Evolutionary conservation across 2,888 invertebrate species (phyloP), one percentile per base, ranked within the genome.

Genomic region (Dasysyrphus tricinctus): DNA sequence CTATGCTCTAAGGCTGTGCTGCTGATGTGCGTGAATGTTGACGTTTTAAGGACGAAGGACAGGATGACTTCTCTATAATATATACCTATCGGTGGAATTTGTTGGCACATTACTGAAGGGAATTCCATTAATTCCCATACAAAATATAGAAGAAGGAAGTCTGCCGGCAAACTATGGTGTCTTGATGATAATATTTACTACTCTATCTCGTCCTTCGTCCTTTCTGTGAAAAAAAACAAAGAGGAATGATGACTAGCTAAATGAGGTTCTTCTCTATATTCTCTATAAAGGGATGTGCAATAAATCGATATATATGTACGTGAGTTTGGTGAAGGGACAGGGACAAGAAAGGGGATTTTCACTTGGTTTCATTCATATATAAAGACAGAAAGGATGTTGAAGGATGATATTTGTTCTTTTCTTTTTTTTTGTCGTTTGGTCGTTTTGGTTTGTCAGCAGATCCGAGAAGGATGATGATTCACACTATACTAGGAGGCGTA

Each of bases 11-110:
- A 32, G 34, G 19, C 54, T 49, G 14, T 37, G 5, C 16, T 16
- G 34, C 6, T 75, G 75, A 67, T 80, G 65, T 84, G 80, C 80
- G 80, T 80, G 80, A 69, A 73, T 61, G 72, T 69, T 80, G 84
- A 77, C 69, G 69, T 73, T 73, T 39, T 39, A 37, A 69, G 67
- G 75, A 73, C 29, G 44, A n/a, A 5, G 11, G 37, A 54, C 42
- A 44, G 47, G 24, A 44, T 24, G 29, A 44, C 37, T 24, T 24
- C n/a, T 54, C 24, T 14, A 6, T 54, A 16, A 12, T 14, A 51
- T 51, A 51, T 32, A 14, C 29, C 16, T 11, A 6, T 19, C 12
- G 24, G 59, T 47, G 73, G 80, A 85, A 85, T 80, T 72, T 73
- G 72, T 59, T 73, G 54, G 47, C 67, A 77, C 69, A 80, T 85